phyloP scores from a whole-genome alignment of 2,888 invertebrate genomes.

The Dysmachus trigonus region DNA sequence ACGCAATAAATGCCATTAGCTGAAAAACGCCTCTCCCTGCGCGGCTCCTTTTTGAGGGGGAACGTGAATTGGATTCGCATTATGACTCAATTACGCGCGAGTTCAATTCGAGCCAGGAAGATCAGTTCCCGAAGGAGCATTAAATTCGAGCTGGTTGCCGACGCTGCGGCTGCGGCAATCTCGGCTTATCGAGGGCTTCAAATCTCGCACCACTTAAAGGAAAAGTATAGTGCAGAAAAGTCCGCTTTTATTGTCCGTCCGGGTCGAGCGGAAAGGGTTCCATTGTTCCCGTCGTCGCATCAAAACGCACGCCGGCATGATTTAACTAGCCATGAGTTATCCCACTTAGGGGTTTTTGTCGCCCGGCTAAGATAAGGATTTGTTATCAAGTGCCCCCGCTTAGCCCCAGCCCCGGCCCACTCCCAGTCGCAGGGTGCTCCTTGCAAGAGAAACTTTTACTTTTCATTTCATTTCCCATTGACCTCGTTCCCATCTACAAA shows the following conservation, averaged over 20 bases:
- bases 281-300: background rate
- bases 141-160: background rate
- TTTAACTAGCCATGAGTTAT: background rate
- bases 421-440: background rate
- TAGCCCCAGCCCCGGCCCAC: background rate
- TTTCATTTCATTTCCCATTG: slow-evolving; percentile 7
- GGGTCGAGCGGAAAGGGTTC: background rate
- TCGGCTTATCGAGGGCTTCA: background rate
- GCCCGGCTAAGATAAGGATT: background rate
- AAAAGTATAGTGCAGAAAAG: background rate
- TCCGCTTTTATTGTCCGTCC: background rate
- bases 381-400: background rate
- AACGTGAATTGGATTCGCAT: background rate
- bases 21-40: background rate
- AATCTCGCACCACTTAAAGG: background rate
- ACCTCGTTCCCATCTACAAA: background rate
- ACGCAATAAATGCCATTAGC: slow-evolving; percentile 7
- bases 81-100: background rate
- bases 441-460: background rate
- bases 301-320: background rate
- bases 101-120: background rate
- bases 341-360: background rate
- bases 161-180: background rate
- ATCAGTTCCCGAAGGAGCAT: background rate
- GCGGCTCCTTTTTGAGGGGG: background rate